Percentiles rank a stretch among this genome's conserved stretches.
phyloP scores from a whole-genome alignment of 2,888 invertebrate genomes.

The Alloplasta piceator region DNA sequence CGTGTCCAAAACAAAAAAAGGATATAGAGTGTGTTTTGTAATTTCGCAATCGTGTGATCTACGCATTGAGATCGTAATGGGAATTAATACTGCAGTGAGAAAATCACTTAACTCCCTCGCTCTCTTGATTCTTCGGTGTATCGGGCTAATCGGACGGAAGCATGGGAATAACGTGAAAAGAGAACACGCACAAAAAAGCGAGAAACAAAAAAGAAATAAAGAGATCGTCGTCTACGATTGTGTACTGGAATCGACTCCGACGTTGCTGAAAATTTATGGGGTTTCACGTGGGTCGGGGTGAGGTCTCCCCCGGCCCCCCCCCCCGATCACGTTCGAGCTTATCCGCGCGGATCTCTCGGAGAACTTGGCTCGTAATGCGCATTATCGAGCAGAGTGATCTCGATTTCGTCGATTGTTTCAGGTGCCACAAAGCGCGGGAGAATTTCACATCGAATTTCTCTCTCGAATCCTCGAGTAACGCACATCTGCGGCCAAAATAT shows the following conservation, averaged over 20 bases:
- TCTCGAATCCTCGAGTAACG: conserved; percentile 23
- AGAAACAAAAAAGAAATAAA: conserved; percentile 34
- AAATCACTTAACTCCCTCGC: conserved; percentile 57
- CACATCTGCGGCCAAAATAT: conserved; percentile 41
- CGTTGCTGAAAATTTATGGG: conserved; percentile 39
- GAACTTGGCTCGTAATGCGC: conserved; percentile 21
- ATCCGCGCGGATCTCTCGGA: conserved; percentile 46
- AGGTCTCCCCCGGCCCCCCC: not conserved
- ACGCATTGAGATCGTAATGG: conserved; percentile 11
- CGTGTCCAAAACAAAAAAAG: not conserved
- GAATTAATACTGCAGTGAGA: conserved; percentile 22
- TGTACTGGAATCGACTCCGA: conserved; percentile 38
- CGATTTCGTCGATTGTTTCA: conserved; percentile 51
- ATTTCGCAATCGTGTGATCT: conserved; percentile 59
- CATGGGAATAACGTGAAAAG: conserved; percentile 35
- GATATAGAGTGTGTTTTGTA: conserved; percentile 40
- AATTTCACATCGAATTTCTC: conserved; percentile 39
- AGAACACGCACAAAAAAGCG: conserved; percentile 31
- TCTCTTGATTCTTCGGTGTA: conserved; percentile 40
- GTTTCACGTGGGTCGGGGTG: conserved; percentile 23
- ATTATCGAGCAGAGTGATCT: conserved; percentile 54
- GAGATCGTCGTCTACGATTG: conserved; percentile 57
- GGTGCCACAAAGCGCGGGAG: conserved; percentile 18
- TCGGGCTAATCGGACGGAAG: conserved; percentile 42
- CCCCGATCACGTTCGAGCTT: conserved; percentile 39